Base-by-base conservation (phyloP, 2,888 invertebrate genomes). In the Caenorhabditis doughertyi region DNA sequence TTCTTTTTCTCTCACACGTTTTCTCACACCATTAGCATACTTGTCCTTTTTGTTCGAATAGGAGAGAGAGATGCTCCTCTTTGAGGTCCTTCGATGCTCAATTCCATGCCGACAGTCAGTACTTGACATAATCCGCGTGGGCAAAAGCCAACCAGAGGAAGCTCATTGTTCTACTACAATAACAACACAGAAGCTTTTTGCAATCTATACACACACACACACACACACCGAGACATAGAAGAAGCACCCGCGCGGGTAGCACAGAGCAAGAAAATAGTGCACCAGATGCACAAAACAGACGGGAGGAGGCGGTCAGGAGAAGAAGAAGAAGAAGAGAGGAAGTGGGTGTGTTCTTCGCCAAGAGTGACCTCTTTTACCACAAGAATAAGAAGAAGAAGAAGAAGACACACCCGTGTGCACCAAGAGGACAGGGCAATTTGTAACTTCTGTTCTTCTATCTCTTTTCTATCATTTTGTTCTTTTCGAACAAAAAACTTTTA, bases 141-240 rank as follows among this genome's bases (percentile, higher is more conserved):
- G 67, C 55, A 67, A 67, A 47, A 58, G 58, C 65, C 47, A 62
- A 51, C 49, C 21, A 16, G 25, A 2, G 25, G 39, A 27, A 13
- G 51, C 51, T 74, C 76, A 76, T 76, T 76, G 76, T 76, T 76
- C 76, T 76, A 60, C 58, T 58, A 76, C 76, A 76, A 76, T 53
- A 76, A 76, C 67, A 76, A 76, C 68, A 68, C 76, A 76, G 76
- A 67, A 76, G 76, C 76, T 76, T 76, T 76, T 76, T 76, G 67
- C 67, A 76, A 76, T 76, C 76, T 68, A 76, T 76, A 65, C 76
- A 73, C 49, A 73, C 73, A 64, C 25, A 70, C 16, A 44, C n/a
- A n/a, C n/a, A n/a, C n/a, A n/a, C n/a, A n/a, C n/a, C 29, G 42
- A 56, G 44, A 42, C 35, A 58, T 21, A 44, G 56, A 60, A 64